These are phyloP conservation scores for Adelosebastes latens DNA, from an alignment of 2,797 vertebrate genomes.

Conservation along the genomic window DNA sequence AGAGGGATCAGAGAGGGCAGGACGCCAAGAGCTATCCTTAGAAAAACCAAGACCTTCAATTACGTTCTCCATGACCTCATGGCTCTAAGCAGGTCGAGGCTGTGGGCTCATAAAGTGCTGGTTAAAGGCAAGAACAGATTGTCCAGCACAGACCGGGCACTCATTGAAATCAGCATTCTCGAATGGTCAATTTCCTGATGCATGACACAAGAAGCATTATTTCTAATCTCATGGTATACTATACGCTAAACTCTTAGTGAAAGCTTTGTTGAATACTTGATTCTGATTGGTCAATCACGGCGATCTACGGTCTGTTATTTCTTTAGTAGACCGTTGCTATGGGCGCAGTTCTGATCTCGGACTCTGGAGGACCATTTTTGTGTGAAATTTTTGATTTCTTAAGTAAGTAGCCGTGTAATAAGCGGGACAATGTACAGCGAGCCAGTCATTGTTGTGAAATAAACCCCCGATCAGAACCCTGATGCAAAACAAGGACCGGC, in stretches of 20 bases:
- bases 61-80: conserved; percentile 44
- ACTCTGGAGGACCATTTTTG: too few species aligned
- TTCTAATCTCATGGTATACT: neutral
- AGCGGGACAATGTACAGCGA: too few species aligned
- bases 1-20: conserved; percentile 25
- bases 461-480: too few species aligned
- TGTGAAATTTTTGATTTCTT: too few species aligned
- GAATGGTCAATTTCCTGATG: neutral
- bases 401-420: too few species aligned
- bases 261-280: neutral
- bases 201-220: neutral
- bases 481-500: too few species aligned
- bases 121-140: conserved; percentile 38
- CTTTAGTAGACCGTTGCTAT: too few species aligned
- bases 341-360: too few species aligned
- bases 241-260: neutral
- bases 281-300: too few species aligned
- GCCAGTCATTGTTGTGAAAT: too few species aligned
- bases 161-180: neutral
- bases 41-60: conserved; percentile 48
- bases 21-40: conserved; percentile 50
- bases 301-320: too few species aligned
- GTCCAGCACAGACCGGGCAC: neutral
- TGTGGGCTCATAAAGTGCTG: conserved; percentile 36
- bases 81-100: conserved; percentile 31